Percentiles rank a stretch among this genome's conserved stretches.
Evolutionary conservation across 2,888 invertebrate species (phyloP).

Genomic region (Nymphalis urticae): DNA sequence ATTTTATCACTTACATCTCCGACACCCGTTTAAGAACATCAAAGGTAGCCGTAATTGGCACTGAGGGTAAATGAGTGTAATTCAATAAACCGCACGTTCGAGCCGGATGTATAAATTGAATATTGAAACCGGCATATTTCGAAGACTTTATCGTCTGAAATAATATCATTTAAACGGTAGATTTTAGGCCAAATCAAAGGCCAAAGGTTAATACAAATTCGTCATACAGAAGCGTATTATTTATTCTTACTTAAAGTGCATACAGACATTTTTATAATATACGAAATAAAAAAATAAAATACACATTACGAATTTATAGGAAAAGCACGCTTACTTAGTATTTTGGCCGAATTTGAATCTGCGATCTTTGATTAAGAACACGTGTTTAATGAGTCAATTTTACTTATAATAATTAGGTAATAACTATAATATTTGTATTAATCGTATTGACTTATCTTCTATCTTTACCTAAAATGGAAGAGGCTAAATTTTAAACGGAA

Average conservation of each 20-base stretch:
- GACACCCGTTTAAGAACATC: slow-evolving; percentile 69
- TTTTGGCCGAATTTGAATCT: too few species aligned
- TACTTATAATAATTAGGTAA: not conserved
- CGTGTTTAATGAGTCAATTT: too few species aligned
- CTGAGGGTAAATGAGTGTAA: slow-evolving; percentile 53
- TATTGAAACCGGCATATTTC: slow-evolving; percentile 30
- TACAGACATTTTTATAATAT: too few species aligned
- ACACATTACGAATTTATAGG: too few species aligned
- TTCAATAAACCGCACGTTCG: slow-evolving; percentile 42
- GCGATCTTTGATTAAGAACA: too few species aligned
- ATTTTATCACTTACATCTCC: slow-evolving; percentile 69
- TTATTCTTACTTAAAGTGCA: not conserved
- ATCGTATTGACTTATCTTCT: not conserved
- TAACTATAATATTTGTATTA: not conserved
- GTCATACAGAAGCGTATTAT: not conserved
- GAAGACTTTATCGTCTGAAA: slow-evolving; percentile 32
- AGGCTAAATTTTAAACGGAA: not conserved
- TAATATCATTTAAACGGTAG: not conserved
- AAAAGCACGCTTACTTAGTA: too few species aligned
- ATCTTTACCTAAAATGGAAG: not conserved
- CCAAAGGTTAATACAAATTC: too few species aligned
- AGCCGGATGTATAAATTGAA: slow-evolving; percentile 40
- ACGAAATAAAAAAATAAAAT: too few species aligned
- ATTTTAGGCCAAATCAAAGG: not conserved
- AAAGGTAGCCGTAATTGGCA: slow-evolving; percentile 73